These are phyloP conservation scores for Epistrophe eligans DNA, from an alignment of 2,888 invertebrate species.

Conservation along the genomic window DNA sequence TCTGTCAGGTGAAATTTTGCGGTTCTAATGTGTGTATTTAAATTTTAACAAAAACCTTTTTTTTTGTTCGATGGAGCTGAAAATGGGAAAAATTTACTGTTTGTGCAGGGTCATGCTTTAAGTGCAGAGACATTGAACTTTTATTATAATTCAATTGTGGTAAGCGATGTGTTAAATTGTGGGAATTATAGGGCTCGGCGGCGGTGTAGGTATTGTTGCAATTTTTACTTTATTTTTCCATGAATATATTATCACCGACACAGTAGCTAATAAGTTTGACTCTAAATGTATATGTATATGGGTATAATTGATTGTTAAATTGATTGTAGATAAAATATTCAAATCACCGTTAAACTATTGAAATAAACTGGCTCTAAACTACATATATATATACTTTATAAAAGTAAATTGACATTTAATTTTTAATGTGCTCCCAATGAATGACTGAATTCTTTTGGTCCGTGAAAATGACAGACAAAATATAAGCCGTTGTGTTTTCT, in stretches of 20 bases:
- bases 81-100: neutral
- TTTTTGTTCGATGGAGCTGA: neutral
- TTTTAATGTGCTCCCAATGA: no score
- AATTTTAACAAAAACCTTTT: constrained; percentile 13
- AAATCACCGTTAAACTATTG: neutral
- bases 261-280: neutral
- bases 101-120: neutral
- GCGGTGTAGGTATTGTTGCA: constrained; percentile 23
- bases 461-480: no score
- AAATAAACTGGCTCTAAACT: neutral
- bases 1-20: constrained; percentile 27
- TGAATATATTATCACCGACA: neutral
- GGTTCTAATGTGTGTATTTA: constrained; percentile 28
- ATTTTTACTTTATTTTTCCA: constrained; percentile 19
- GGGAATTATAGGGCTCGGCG: constrained; percentile 42
- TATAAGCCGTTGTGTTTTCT: no score
- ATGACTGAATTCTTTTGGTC: no score
- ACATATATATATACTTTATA: neutral
- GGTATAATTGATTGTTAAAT: neutral
- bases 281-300: neutral
- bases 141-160: constrained; percentile 49
- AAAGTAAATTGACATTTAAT: neutral
- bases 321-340: neutral
- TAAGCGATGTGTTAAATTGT: constrained; percentile 51
- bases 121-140: constrained; percentile 61